A percentile compares a stretch with the other conserved stretches of the same genome.
phyloP scores from a whole-genome alignment of 2,888 invertebrate genomes.

The Tenthredo livida region DNA sequence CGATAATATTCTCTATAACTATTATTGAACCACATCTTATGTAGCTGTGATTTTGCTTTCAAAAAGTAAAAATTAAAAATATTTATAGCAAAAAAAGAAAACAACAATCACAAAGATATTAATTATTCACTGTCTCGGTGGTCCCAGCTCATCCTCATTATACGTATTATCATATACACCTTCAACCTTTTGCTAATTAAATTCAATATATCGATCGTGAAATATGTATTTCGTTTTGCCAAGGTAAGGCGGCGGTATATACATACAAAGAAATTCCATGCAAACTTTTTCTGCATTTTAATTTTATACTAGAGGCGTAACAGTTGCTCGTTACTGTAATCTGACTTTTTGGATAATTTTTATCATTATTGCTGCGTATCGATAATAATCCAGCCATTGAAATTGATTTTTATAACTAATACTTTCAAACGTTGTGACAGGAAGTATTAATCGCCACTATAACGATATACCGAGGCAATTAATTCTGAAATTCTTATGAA shows the following conservation, averaged over 20 bases:
- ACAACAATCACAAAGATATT: not conserved
- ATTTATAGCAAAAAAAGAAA: slow-evolving; percentile 74
- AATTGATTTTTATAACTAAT: not conserved
- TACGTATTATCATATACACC: not conserved
- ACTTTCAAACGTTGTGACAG: not conserved
- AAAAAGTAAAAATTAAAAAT: slow-evolving; percentile 78
- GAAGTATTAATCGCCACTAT: not conserved
- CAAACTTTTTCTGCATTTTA: not conserved
- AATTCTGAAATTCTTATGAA: not conserved
- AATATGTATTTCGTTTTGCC: not conserved
- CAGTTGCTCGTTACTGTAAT: not conserved
- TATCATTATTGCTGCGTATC: not conserved
- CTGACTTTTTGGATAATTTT: not conserved
- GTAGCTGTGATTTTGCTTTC: slow-evolving; percentile 78
- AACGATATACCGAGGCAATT: not conserved
- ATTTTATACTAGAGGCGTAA: not conserved
- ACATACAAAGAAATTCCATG: not conserved
- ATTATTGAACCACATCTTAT: slow-evolving; percentile 77
- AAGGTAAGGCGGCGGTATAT: too few species aligned
- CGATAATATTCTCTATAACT: slow-evolving; percentile 69
- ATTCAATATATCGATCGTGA: not conserved
- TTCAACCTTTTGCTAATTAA: not conserved
- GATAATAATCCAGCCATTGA: not conserved
- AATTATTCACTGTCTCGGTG: not conserved
- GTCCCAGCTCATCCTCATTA: not conserved